These are phyloP conservation scores for Hylia prasina DNA, from an alignment of 2,113 vertebrate species.

Conservation along the genomic window DNA sequence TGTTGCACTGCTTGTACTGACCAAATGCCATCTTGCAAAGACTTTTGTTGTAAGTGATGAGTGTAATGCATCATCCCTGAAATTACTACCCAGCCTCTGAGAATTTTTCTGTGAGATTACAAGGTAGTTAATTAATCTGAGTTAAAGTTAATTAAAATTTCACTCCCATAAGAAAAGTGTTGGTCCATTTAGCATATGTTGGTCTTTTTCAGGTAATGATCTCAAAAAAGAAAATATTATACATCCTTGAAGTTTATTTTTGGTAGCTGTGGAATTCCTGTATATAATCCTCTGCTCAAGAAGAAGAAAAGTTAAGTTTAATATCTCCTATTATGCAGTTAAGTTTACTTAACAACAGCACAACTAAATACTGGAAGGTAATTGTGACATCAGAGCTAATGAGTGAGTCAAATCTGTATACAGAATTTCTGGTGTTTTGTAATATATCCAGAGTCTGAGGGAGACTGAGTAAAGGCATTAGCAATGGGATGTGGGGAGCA, in stretches of 20 bases:
- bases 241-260: neutral
- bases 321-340: neutral
- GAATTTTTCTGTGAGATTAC: neutral
- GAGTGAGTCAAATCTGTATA: neutral
- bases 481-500: neutral
- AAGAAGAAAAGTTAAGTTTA: neutral
- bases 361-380: neutral
- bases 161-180: neutral
- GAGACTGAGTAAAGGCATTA: neutral
- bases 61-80: neutral
- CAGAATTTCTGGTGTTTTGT: neutral
- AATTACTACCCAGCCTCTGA: neutral
- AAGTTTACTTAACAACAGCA: neutral
- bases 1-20: neutral
- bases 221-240: neutral
- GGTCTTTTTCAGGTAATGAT: neutral
- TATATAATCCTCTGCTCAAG: neutral
- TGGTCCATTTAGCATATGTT: neutral
- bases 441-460: neutral
- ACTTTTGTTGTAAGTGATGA: neutral
- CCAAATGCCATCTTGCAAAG: neutral
- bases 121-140: constrained; percentile 15
- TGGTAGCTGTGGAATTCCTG: neutral
- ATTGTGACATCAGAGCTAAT: neutral
- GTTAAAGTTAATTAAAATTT: constrained; percentile 28